Evolutionary conservation across 2,113 vertebrate genomes (phyloP), one percentile per base, ranked within the genome.

Genomic region (Barnardius zonarius): DNA sequence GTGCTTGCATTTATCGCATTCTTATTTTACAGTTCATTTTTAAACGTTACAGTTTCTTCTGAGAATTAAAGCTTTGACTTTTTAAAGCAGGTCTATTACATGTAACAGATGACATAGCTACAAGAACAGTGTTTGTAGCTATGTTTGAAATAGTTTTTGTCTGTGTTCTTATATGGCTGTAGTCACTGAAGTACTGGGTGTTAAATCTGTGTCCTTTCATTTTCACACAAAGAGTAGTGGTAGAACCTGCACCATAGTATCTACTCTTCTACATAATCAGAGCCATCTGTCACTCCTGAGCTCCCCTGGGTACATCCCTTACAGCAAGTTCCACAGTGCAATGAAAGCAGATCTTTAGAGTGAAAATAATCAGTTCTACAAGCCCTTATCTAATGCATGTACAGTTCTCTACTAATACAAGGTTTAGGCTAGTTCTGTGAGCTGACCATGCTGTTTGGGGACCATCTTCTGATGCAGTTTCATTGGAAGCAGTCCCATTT

Each of bases 1-100:
- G 16, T 61, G 33, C 28, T 59, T 81, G 17, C 25, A 79, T 76
- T 84, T 91, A 75, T 24, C 83, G 23, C 41, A 22, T 24, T 76
- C 41, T 41, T 85, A 57, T 28, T 83, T 88, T 88, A 83, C 39
- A 51, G 77, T 76, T 70, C 10, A 23, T 78, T 94, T 91, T n/a
- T 14, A 69, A 52, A 80, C 41, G 39, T 46, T 90, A 19, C 3
- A 24, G 28, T 70, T 88, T 49, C 30, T 92, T 70, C 67, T 73
- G 70, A 35, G 63, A 17, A 9, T 28, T 49, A 66, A 15, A 75
- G 30, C 48, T 2, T 0, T 73, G 31, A 44, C 37, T 70, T 91
- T 83, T 80, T 73, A 63, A 79, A 70, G 19, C 35, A 35, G 62
- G 28, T 28, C n/a, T 62, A 5, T 44, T 86, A 20, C 43, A 59